A percentile compares a stretch with the other conserved stretches of the same genome.
These are phyloP conservation scores for Sebastes wilsoni DNA, from an alignment of 2,797 vertebrate genomes.

Conservation along the genomic window DNA sequence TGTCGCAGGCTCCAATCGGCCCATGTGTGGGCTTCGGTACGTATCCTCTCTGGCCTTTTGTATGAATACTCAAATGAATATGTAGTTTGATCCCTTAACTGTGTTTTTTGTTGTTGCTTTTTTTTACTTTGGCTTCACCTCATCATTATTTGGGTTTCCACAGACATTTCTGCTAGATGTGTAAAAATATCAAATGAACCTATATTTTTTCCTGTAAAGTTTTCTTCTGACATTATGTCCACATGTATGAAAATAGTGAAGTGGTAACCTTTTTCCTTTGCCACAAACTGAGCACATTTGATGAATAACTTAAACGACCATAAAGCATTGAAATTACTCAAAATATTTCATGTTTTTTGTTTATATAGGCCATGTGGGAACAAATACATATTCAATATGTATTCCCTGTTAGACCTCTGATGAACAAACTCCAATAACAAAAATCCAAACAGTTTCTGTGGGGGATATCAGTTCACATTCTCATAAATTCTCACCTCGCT, in stretches of 20 bases:
- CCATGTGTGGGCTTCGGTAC: conserved; percentile 93
- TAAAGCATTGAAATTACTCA: not conserved
- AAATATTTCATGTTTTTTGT: not conserved
- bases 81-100: not conserved
- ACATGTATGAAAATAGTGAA: too few species aligned
- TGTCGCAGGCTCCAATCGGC: conserved; percentile 90
- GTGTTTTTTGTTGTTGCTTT: not conserved
- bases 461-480: not conserved
- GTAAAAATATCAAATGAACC: not conserved
- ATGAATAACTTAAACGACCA: not conserved
- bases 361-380: too few species aligned
- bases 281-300: not conserved
- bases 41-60: conserved; percentile 42
- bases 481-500: not conserved
- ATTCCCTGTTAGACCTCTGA: not conserved
- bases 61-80: not conserved
- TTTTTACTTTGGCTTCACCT: not conserved
- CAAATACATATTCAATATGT: not conserved
- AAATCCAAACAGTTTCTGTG: not conserved
- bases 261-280: not conserved
- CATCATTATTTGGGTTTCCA: not conserved
- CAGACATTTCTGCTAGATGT: not conserved
- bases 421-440: not conserved
- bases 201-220: not conserved
- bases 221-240: too few species aligned